Percentiles rank a stretch among this genome's conserved stretches.
phyloP scores from a whole-genome alignment of 2,888 invertebrate genomes.

The Byasa hedistus region DNA sequence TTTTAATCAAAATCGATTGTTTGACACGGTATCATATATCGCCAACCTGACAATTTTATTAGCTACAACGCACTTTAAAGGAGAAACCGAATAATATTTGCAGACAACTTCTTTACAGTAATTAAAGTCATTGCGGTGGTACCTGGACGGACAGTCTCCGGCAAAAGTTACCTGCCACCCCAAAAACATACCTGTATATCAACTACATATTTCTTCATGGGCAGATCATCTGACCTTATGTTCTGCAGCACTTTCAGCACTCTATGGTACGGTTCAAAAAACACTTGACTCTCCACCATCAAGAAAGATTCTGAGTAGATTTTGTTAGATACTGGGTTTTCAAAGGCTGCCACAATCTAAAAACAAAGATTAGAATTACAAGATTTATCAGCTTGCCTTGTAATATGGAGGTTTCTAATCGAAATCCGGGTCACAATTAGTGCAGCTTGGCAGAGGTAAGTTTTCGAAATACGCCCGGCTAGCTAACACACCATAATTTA shows the following conservation, averaged over 20 bases:
- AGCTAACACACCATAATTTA: too few relatives aligned
- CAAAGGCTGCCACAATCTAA: constrained; percentile 70
- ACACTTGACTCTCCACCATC: constrained; percentile 89
- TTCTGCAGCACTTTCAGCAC: constrained; percentile 85
- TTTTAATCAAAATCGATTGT: not conserved
- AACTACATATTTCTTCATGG: constrained; percentile 85
- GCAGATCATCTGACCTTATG: constrained; percentile 78
- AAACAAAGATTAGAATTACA: constrained; percentile 31
- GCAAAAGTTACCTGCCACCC: too few relatives aligned
- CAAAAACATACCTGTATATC: constrained; percentile 66
- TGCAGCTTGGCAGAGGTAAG: too few relatives aligned
- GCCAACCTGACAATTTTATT: not conserved
- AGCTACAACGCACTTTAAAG: not conserved
- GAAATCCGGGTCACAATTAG: too few relatives aligned
- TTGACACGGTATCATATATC: too few relatives aligned
- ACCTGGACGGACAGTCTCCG: too few relatives aligned
- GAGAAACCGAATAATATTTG: too few relatives aligned
- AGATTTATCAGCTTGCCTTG: too few relatives aligned
- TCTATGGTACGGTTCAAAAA: constrained; percentile 90
- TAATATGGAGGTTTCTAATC: too few relatives aligned
- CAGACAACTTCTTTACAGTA: too few relatives aligned
- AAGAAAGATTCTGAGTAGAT: constrained; percentile 66
- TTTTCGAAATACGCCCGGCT: too few relatives aligned
- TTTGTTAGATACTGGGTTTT: constrained; percentile 57
- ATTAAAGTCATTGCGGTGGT: too few relatives aligned